These are phyloP conservation scores for Bos taurus DNA, from an alignment of 2,113 vertebrate genomes.

Conservation along the genomic window ARS-UCD2.0 NC_037335.1:108012501-108013000, in stretches of 20 bases:
- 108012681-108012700: neutral
- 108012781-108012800: neutral
- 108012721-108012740: neutral
- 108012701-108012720: neutral
- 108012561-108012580: neutral
- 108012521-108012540: neutral
- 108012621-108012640: neutral
- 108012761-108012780: rapidly evolving
- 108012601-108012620: neutral
- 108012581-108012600: neutral
- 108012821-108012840: neutral
- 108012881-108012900: neutral
- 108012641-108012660: neutral
- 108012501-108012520: neutral
- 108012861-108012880: neutral
- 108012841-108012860: neutral
- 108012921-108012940: neutral
- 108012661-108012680: neutral
- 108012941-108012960: neutral
- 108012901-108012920: neutral
- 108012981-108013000: neutral
- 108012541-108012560: neutral
- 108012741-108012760: neutral
- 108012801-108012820: neutral
- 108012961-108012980: neutral